Evolutionary conservation across 1,140 invertebrate genomes (phyloP).

Genomic region (Rhopalosiphum maidis): DNA sequence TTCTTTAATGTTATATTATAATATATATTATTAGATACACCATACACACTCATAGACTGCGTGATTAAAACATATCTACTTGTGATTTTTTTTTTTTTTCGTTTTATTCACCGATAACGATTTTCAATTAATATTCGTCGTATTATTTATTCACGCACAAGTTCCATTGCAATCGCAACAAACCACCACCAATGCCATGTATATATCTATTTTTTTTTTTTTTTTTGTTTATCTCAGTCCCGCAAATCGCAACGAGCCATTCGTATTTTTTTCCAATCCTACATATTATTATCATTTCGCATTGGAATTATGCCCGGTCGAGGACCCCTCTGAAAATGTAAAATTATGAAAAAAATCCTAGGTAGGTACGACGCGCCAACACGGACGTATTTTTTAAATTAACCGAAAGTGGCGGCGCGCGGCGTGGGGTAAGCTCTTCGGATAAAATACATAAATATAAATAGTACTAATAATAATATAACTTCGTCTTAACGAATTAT

Average conservation of each 20-base stretch:
- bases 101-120: neutral
- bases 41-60: neutral
- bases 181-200: neutral
- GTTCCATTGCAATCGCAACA: neutral
- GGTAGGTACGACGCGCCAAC: neutral
- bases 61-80: neutral
- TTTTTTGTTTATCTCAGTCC: neutral
- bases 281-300: neutral
- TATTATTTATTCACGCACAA: neutral
- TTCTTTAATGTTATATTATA: neutral
- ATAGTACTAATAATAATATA: neutral
- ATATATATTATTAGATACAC: neutral
- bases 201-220: neutral
- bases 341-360: neutral
- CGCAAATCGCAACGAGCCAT: neutral
- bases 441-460: neutral
- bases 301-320: neutral
- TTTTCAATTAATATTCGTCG: neutral
- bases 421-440: neutral
- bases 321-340: neutral
- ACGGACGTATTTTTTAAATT: neutral
- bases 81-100: neutral
- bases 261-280: neutral
- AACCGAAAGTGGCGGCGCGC: neutral
- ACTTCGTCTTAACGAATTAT: neutral